Conservation (phyloP, 2,113 vertebrate species). For the Alectura lathami region DNA sequence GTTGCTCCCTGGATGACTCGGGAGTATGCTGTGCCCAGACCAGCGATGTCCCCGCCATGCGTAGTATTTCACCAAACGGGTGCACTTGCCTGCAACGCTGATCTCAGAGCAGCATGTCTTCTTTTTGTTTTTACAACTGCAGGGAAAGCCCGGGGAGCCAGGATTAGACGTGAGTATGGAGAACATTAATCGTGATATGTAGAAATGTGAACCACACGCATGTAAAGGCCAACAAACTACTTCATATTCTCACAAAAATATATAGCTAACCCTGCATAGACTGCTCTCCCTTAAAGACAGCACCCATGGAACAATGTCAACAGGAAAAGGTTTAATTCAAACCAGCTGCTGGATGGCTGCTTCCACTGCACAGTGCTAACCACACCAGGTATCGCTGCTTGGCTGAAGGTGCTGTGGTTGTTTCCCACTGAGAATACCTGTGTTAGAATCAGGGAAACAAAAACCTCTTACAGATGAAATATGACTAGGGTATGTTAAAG, state of each 20-base stretch:
- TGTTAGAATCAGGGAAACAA: background rate
- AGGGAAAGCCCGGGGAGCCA: constrained; percentile 92
- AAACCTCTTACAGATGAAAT: background rate
- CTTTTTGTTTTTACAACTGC: constrained; percentile 30
- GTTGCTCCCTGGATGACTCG: background rate
- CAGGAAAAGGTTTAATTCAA: background rate
- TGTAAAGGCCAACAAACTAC: background rate
- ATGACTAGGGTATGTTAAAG: background rate
- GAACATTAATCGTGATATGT: background rate
- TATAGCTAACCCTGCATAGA: accelerated
- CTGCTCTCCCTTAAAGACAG: background rate
- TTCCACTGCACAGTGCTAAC: background rate
- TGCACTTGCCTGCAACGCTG: background rate
- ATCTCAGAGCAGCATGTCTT: background rate
- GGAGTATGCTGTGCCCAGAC: background rate
- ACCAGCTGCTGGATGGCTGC: background rate
- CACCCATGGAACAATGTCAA: background rate
- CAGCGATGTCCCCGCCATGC: accelerated
- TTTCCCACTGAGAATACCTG: background rate
- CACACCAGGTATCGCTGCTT: background rate
- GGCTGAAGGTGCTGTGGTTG: background rate
- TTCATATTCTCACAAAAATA: background rate
- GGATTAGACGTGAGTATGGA: constrained; percentile 91
- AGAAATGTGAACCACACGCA: background rate
- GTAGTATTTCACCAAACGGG: background rate